A percentile compares a stretch with the other conserved stretches of the same genome.
Conservation (phyloP, 1,140 invertebrate genomes). For the fruit fly (Drosophila melanogaster) region Release_6_plus_ISO1_MT NT_033777.3:31712501-31713000, state of each 20-base stretch:
- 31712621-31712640: slow-evolving; percentile 21
- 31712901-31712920: slow-evolving; percentile 74
- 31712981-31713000: slow-evolving; percentile 14
- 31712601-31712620: slow-evolving; percentile 59
- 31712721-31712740: slow-evolving; percentile 28
- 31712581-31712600: slow-evolving; percentile 44
- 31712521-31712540: slow-evolving; percentile 6
- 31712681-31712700: slow-evolving; percentile 14
- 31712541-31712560: slow-evolving; percentile 25
- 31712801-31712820: no score
- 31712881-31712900: slow-evolving; percentile 69
- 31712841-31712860: slow-evolving; percentile 31
- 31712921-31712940: slow-evolving; percentile 20
- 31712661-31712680: slow-evolving; percentile 35
- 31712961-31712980: slow-evolving; percentile 7
- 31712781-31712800: not conserved
- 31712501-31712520: not conserved
- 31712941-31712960: not conserved
- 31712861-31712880: slow-evolving; percentile 32
- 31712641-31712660: slow-evolving; percentile 51
- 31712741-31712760: not conserved
- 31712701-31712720: not conserved
- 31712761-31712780: not conserved
- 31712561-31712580: slow-evolving; percentile 33
- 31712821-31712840: slow-evolving; percentile 12